Conservation (phyloP, 1,140 invertebrate species). For the Steinernema khuongi region DNA sequence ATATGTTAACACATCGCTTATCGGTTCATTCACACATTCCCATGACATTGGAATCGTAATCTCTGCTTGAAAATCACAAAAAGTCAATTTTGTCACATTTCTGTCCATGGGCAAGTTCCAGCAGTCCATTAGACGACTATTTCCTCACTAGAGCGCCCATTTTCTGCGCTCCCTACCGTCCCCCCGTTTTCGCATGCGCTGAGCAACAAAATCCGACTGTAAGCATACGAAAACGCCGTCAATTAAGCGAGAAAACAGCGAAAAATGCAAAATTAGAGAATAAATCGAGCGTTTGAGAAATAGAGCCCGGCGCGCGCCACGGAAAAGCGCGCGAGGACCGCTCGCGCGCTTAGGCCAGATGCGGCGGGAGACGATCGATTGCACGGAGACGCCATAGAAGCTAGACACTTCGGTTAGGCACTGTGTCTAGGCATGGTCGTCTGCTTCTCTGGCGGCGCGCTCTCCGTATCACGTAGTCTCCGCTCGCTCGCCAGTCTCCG, state of each 20-base stretch:
- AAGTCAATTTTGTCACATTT: no score
- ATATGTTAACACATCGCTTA: no score
- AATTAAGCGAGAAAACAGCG: background rate
- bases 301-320: background rate
- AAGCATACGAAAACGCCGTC: background rate
- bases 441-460: background rate
- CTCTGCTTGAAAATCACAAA: no score
- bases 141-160: no score
- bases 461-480: background rate
- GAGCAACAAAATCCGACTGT: background rate
- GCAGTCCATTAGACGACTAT: no score
- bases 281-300: background rate
- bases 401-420: background rate
- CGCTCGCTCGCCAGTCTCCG: background rate
- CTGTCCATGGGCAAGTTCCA: no score
- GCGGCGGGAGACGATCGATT: background rate
- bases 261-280: constrained; percentile 1
- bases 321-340: background rate
- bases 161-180: no score
- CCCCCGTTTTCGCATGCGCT: background rate
- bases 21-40: no score
- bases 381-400: background rate
- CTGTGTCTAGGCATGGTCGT: background rate
- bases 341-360: background rate
- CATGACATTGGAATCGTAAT: no score